phyloP scores from a whole-genome alignment of 2,888 invertebrate genomes.

The Tenthredo mesomela region DNA sequence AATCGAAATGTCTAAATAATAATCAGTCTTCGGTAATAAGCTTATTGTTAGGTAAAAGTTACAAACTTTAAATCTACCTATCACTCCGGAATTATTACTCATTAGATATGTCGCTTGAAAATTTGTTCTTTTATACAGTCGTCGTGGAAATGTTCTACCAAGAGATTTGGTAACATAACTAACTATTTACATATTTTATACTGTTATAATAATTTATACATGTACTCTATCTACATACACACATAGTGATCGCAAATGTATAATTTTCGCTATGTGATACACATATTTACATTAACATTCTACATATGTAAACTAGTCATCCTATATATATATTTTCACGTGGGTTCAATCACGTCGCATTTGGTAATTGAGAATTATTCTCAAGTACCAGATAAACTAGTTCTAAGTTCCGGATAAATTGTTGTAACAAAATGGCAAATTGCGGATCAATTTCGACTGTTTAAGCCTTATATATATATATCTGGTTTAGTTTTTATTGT shows the following conservation, averaged over 20 bases:
- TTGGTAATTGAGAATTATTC: not conserved
- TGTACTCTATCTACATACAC: not conserved
- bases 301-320: constrained; percentile 8
- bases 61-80: not conserved
- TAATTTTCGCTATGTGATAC: not conserved
- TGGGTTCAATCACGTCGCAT: not conserved
- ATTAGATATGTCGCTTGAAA: constrained; percentile 10
- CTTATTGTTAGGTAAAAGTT: constrained; percentile 12
- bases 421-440: not conserved
- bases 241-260: not conserved
- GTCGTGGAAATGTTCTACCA: not conserved
- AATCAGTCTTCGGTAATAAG: constrained; percentile 40
- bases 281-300: constrained; percentile 29
- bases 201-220: constrained; percentile 34
- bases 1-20: constrained; percentile 28
- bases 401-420: constrained; percentile 7
- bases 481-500: constrained; percentile 80
- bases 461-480: constrained; percentile 68
- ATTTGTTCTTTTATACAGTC: not conserved
- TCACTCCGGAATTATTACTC: constrained; percentile 1
- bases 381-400: not conserved
- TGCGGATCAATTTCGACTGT: not conserved
- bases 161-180: not conserved
- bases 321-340: not conserved
- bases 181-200: constrained; percentile 10